Conservation (phyloP, 2,797 vertebrate genomes). For the Sarcophilus harrisii region DNA sequence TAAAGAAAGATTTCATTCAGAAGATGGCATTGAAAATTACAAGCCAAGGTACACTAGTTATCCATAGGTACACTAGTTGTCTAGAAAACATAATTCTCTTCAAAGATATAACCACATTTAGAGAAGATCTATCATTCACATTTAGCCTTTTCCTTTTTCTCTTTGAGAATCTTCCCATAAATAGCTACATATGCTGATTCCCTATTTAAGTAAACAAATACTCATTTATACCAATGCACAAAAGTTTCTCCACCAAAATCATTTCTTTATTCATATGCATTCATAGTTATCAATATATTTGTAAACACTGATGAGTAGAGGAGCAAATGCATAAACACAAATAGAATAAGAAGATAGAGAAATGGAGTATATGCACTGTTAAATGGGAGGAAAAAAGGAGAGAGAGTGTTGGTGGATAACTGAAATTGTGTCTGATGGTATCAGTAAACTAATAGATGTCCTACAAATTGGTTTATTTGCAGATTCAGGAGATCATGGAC, state of each 20-base stretch:
- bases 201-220: background rate
- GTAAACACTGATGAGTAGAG: background rate
- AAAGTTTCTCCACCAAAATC: background rate
- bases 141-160: background rate
- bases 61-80: background rate
- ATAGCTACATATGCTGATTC: background rate
- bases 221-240: background rate
- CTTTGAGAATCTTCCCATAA: background rate
- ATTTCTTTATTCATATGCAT: background rate
- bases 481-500: background rate
- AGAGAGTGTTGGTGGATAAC: background rate
- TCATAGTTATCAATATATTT: background rate
- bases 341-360: background rate
- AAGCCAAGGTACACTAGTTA: background rate
- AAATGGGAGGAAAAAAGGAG: background rate
- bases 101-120: background rate
- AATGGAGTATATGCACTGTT: background rate
- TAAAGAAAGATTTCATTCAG: background rate
- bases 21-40: background rate
- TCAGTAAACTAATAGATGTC: background rate
- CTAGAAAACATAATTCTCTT: background rate
- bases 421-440: background rate
- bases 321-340: background rate
- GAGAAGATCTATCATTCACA: background rate
- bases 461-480: background rate